Evolutionary conservation across 1,140 invertebrate species (phyloP).

Genomic region (Pectinophora gossypiella): DNA sequence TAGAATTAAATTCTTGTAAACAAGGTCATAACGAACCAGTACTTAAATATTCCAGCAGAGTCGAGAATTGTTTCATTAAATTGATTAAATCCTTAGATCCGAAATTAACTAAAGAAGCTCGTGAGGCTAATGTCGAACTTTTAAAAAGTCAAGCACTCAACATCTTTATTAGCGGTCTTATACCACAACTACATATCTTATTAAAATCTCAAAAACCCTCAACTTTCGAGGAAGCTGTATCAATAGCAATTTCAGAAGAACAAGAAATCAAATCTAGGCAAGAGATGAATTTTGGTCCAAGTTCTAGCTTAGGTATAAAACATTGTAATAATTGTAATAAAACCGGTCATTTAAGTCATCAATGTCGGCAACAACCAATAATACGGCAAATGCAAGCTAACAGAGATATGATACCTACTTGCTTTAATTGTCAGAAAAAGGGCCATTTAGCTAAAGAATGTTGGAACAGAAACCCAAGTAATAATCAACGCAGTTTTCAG

Average conservation of each 20-base stretch:
- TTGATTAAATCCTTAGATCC: conserved; percentile 27
- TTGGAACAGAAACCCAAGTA: background rate
- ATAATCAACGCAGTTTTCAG: too few relatives aligned
- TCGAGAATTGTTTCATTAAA: conserved; percentile 31
- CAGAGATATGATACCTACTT: too few relatives aligned
- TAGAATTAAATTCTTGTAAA: conserved; percentile 31
- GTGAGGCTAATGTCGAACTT: conserved; percentile 20
- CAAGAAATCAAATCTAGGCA: conserved; percentile 24
- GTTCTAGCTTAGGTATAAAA: background rate
- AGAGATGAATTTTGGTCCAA: conserved; percentile 19
- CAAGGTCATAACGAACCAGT: conserved; percentile 24
- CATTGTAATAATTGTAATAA: conserved; percentile 22
- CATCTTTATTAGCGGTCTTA: conserved; percentile 27
- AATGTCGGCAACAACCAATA: conserved; percentile 1
- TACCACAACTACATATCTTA: conserved; percentile 7
- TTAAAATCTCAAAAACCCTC: conserved; percentile 21
- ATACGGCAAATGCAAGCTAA: background rate
- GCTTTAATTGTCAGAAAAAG: conserved; percentile 3
- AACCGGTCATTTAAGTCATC: conserved; percentile 14
- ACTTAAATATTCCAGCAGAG: conserved; percentile 20
- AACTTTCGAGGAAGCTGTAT: conserved; percentile 21
- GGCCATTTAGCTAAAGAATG: background rate
- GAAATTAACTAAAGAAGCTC: conserved; percentile 17
- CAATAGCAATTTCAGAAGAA: conserved; percentile 24
- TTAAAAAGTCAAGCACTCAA: conserved; percentile 28